Evolutionary conservation across 1,140 invertebrate species (phyloP).

Genomic region (Drosophila lacteicornis): DNA sequence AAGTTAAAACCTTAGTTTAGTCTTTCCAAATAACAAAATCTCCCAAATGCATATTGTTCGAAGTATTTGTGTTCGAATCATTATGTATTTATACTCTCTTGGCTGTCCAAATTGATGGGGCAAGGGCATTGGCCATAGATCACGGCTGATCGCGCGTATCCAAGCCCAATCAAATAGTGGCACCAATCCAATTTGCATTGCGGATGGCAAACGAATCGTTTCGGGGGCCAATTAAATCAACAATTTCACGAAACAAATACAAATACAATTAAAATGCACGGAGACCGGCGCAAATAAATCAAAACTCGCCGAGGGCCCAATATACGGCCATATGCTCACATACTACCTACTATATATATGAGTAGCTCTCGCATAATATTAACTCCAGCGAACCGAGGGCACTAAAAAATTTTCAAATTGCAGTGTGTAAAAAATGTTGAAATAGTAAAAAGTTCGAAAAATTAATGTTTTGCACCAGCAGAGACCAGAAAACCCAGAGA

Average conservation of each 20-base stretch:
- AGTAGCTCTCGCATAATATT: slow-evolving; percentile 9
- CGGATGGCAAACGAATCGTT: slow-evolving; percentile 23
- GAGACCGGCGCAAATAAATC: slow-evolving; percentile 47
- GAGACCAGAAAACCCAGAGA: neutral
- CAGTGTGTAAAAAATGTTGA: slow-evolving; percentile 13
- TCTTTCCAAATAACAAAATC: too few species aligned
- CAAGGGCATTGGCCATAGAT: slow-evolving; percentile 46
- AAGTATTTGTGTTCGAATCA: neutral
- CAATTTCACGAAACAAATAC: slow-evolving; percentile 32
- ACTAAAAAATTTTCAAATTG: slow-evolving; percentile 16
- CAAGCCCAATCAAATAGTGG: slow-evolving; percentile 27
- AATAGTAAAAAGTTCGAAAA: neutral
- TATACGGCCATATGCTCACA: neutral
- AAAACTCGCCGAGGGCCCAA: slow-evolving; percentile 6
- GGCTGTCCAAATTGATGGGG: slow-evolving; percentile 3
- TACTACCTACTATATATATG: too few species aligned
- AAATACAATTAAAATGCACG: slow-evolving; percentile 50
- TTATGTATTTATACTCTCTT: neutral
- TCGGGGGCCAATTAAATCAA: slow-evolving; percentile 46
- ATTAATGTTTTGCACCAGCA: slow-evolving; percentile 1
- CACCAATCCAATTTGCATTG: slow-evolving; percentile 37
- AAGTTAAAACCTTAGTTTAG: neutral
- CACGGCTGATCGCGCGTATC: slow-evolving; percentile 42
- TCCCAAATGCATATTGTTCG: neutral
- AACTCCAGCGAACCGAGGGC: slow-evolving; percentile 11